phyloP scores from a whole-genome alignment of 2,113 vertebrate species.

The Thermophis baileyi region DNA sequence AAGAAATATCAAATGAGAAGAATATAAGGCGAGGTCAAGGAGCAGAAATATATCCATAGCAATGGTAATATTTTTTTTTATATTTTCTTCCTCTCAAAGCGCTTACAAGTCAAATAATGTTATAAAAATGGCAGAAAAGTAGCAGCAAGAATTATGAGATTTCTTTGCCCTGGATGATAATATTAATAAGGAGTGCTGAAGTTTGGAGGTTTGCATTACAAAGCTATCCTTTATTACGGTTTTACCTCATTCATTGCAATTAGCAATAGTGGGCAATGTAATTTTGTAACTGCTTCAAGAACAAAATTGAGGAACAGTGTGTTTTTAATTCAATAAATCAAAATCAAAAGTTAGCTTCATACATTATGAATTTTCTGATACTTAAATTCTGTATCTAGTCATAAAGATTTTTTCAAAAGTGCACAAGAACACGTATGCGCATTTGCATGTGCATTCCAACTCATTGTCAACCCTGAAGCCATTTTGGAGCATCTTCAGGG shows the following conservation, averaged over 20 bases:
- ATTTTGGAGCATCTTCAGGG: too few species aligned
- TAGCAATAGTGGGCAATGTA: neutral
- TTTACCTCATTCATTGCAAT: neutral
- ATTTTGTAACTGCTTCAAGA: neutral
- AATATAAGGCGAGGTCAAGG: neutral
- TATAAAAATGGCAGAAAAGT: neutral
- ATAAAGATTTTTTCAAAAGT: neutral
- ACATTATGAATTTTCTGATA: neutral
- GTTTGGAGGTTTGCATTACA: slow-evolving; percentile 1
- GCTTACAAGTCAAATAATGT: neutral
- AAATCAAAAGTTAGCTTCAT: neutral
- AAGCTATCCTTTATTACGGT: neutral
- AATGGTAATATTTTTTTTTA: neutral
- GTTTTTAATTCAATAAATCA: neutral
- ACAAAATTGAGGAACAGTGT: neutral
- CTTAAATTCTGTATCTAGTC: neutral
- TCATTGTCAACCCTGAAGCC: too few species aligned
- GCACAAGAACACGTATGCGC: neutral
- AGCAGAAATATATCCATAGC: neutral
- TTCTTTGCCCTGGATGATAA: neutral
- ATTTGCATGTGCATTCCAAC: neutral
- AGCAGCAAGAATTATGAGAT: neutral
- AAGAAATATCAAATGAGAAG: slow-evolving; percentile 1
- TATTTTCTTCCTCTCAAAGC: neutral
- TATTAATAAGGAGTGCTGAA: neutral